A percentile compares a stretch with the other conserved stretches of the same genome.
These are phyloP conservation scores for Calidris pygmaea DNA, from an alignment of 2,113 vertebrate species.

Conservation along the genomic window DNA sequence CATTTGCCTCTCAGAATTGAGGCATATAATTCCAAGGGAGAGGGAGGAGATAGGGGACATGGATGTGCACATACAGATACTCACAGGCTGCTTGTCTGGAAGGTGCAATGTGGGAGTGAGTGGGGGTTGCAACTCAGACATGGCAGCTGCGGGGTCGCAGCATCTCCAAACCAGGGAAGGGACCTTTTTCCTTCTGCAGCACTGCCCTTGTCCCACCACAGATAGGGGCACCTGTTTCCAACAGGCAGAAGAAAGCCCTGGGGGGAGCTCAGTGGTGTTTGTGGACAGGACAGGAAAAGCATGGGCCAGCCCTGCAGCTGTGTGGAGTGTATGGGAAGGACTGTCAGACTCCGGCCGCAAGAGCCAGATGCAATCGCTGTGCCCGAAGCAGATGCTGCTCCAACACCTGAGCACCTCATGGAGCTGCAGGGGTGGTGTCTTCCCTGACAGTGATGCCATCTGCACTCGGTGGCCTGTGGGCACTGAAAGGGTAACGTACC, in stretches of 20 bases:
- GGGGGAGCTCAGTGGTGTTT: background rate
- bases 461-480: accelerated
- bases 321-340: background rate
- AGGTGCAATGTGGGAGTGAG: background rate
- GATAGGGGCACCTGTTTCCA: background rate
- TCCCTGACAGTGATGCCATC: background rate
- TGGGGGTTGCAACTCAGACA: background rate
- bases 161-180: background rate
- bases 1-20: constrained; percentile 1
- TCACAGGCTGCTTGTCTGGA: background rate
- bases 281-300: background rate
- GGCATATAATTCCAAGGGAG: background rate
- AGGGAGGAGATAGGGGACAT: background rate
- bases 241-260: background rate
- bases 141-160: background rate
- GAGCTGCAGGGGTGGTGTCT: accelerated
- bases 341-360: accelerated
- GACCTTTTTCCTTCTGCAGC: background rate
- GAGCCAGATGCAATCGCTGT: background rate
- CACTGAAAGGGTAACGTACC: background rate
- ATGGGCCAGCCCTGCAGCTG: background rate
- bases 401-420: background rate
- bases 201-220: background rate
- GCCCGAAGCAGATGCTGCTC: background rate
- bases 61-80: accelerated